Evolutionary conservation across 2,797 vertebrate genomes (phyloP), one percentile per base, ranked within the genome.

Genomic region (Catamblyrhynchus diadema): DNA sequence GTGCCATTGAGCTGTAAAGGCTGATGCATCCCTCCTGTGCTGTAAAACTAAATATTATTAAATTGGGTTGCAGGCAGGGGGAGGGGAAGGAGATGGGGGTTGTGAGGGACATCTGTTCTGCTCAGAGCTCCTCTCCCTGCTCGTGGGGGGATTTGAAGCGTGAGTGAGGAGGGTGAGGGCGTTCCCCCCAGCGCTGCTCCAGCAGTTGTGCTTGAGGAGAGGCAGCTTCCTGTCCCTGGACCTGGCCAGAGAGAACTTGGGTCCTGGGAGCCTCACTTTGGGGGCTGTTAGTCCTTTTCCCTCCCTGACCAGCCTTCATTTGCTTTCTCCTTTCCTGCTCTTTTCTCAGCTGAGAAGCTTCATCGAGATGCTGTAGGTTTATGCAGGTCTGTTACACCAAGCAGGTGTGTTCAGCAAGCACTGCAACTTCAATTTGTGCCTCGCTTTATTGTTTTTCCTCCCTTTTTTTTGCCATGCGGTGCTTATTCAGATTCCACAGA

Each of bases 1-100:
- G 95, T 95, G 92, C 87, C 87, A 50, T 72, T 80, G 96, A 96
- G 93, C 94, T 95, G 87, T 93, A 94, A 95, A 94, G 93, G 88
- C 93, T 37, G 66, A 82, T 80, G 86, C 86, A 60, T 93, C 83
- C 93, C 93, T 27, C 60, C 93, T 88, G 83, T 81, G 93, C 92
- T 64, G 72, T 90, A 88, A 90, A 95, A 79, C 90, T 45, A 73
- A 90, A 33, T 82, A 64, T 81, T 94, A 90, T 78, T 79, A 91
- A 90, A 94, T 56, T 62, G 88, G 90, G 73, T 88, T 95, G 90
- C 23, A 11, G 1, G 57, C 82, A 47, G 94, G 93, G 94, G 93
- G 92, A 91, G 75, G 87, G 95, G 91, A 70, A 6, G 79, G 93
- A 59, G 87, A 8, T 64, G 91, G 77, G 80, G 90, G 73, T 75